Base-by-base conservation (phyloP, 2,888 invertebrate species). In the Meganola albula region DNA sequence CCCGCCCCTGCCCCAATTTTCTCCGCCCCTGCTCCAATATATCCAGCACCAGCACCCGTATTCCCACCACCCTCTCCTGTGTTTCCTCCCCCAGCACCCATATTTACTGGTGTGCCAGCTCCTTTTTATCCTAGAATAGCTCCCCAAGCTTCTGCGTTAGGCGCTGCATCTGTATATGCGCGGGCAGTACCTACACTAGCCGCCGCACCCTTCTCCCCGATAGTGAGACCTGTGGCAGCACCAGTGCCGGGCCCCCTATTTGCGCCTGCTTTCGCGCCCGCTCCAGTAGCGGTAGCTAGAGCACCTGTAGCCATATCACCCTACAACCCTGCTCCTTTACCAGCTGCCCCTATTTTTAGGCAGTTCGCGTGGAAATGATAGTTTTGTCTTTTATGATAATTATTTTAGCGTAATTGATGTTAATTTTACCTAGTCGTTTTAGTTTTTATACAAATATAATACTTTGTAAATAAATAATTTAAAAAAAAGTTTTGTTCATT, bases 311-410 rank as follows among this genome's bases (percentile, higher is more conserved):
- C 51, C 13, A 31, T 54, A 32, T 40, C 53, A 10, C 43, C 63
- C 10, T 86, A 78, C 40, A 76, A 56, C 13, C 64, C 62, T 28
- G 57, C 60, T 1, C 71, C 69, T 4, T 48, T 62, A 16, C 49
- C 64, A 10, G 70, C 74, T 10, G 50, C 66, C 9, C 71, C 74
- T 2, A 14, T 64, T 24, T 27, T 65, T 4, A 78, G 67, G 58
- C 70, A 82, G 46, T 53, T 45, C 31, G 79, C 79, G 40, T 84
- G 83, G 82, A 79, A 84, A 66, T 82, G 53, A 77, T 43, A n/a
- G n/a, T 55, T 46, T 63, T 70, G 63, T 65, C 53, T 51, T 37
- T 41, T 18, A 37, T 43, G 36, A 34, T 33, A 37, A 35, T 56
- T 34, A 36, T 40, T 47, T 55, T 43, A 37, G 48, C 59, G 43